Evolutionary conservation across 1,140 invertebrate genomes (phyloP), one percentile per base, ranked within the genome.

Genomic region (Drosophila pachea): DNA sequence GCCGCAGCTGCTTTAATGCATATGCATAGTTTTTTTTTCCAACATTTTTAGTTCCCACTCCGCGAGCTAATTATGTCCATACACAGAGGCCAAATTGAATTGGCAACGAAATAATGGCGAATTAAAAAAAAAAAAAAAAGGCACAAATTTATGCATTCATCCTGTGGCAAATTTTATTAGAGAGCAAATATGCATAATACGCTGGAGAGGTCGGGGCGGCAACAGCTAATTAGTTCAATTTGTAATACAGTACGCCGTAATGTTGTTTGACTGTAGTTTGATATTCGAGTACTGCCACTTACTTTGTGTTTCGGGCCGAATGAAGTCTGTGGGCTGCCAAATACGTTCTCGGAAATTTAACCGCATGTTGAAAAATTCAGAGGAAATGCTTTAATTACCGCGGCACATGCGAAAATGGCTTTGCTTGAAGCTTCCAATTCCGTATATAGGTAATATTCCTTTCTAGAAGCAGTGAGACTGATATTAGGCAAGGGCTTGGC

Each of bases 381-480:
- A 61, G 79, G 79, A 83, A 84, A 65, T 65, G 59, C 58, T 78
- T 84, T 78, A 84, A 83, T 83, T 83, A 65, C 62, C 58, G 29
- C 35, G 6, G 31, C 45, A 48, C 78, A 83, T 78, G 78, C 78
- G 70, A 84, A 52, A 63, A 68, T 50, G 50, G 45, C 45, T 47
- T 9, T 38, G 14, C 7, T 59, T 29, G 8, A 35, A 52, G 33
- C 32, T 43, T 11, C 40, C n/a, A n/a, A n/a, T n/a, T n/a, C n/a
- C n/a, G n/a, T n/a, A n/a, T n/a, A n/a, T n/a, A n/a, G n/a, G n/a
- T n/a, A n/a, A n/a, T n/a, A n/a, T n/a, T n/a, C n/a, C n/a, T n/a
- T n/a, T n/a, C n/a, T n/a, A n/a, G n/a, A n/a, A n/a, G n/a, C n/a
- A n/a, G n/a, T n/a, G n/a, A n/a, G 60, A 62, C 49, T 55, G 45